phyloP scores from a whole-genome alignment of 2,888 invertebrate species.

The Chymomyza procnemis region DNA sequence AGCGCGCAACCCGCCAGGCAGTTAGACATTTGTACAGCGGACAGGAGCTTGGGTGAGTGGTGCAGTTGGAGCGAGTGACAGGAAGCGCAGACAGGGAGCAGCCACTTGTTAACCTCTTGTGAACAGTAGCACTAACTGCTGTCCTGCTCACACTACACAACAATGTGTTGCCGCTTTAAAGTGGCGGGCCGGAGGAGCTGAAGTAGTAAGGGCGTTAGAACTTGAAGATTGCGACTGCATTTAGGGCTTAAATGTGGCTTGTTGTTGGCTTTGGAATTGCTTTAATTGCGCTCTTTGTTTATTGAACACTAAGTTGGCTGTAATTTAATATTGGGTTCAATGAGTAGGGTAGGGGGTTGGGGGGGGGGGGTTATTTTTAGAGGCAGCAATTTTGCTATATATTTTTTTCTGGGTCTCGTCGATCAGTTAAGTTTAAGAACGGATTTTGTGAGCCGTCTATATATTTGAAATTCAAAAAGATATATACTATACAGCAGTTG shows the following conservation, averaged over 20 bases:
- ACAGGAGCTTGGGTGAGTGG: not conserved
- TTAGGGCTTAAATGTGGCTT: slow-evolving; percentile 15
- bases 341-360: not conserved
- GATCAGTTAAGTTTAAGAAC: too few relatives aligned
- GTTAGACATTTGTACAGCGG: not conserved
- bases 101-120: slow-evolving; percentile 27
- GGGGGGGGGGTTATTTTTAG: too few relatives aligned
- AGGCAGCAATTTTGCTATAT: too few relatives aligned
- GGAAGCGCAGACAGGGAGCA: not conserved
- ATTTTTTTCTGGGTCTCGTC: too few relatives aligned
- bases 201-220: slow-evolving; percentile 11
- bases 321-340: not conserved
- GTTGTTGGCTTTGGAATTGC: slow-evolving; percentile 36
- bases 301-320: slow-evolving; percentile 39
- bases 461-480: too few relatives aligned
- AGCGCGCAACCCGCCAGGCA: slow-evolving; percentile 26
- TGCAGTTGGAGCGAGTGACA: slow-evolving; percentile 1
- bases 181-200: slow-evolving; percentile 21
- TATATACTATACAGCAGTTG: too few relatives aligned
- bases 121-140: not conserved
- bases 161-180: slow-evolving; percentile 27
- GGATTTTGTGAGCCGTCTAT: too few relatives aligned
- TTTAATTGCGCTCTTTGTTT: slow-evolving; percentile 49
- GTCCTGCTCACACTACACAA: not conserved
- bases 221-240: slow-evolving; percentile 27